phyloP scores from a whole-genome alignment of 2,888 invertebrate genomes.

The Ischnura elegans region DNA sequence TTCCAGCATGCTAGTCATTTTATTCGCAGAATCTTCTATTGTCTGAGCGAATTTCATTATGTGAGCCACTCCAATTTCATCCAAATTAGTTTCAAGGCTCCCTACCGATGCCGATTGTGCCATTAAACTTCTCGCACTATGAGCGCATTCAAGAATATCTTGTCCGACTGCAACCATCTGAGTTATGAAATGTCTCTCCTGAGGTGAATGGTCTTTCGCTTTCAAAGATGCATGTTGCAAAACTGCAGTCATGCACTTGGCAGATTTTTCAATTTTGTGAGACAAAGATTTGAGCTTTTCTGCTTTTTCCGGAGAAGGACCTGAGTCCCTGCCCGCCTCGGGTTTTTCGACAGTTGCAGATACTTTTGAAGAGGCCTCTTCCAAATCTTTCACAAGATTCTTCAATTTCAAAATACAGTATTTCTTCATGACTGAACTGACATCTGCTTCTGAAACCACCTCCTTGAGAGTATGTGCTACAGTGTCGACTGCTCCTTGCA shows the following conservation, averaged over 20 bases:
- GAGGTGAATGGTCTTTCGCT: not conserved
- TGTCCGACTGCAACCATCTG: constrained; percentile 8
- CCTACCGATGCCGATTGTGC: not conserved
- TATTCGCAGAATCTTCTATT: not conserved
- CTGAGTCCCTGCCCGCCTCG: not conserved
- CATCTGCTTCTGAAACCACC: constrained; percentile 15
- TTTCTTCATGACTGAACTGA: constrained; percentile 42
- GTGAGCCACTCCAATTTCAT: not conserved
- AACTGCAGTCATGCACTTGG: not conserved
- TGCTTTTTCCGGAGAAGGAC: constrained; percentile 14
- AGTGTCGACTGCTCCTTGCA: not conserved
- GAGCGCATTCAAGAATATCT: not conserved
- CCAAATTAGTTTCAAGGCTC: not conserved
- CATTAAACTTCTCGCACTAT: not conserved
- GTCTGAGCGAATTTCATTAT: constrained; percentile 1
- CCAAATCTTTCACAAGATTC: constrained; percentile 43
- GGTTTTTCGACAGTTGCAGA: constrained; percentile 4
- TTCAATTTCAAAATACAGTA: constrained; percentile 51
- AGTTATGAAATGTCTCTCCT: constrained; percentile 8
- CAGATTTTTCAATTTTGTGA: constrained; percentile 37
- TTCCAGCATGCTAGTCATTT: not conserved
- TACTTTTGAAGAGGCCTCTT: constrained; percentile 28
- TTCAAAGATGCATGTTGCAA: not conserved
- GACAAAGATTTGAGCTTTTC: not conserved
- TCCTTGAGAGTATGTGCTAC: constrained; percentile 18